phyloP scores from a whole-genome alignment of 2,113 vertebrate genomes.

The Microcebus jonahi region DNA sequence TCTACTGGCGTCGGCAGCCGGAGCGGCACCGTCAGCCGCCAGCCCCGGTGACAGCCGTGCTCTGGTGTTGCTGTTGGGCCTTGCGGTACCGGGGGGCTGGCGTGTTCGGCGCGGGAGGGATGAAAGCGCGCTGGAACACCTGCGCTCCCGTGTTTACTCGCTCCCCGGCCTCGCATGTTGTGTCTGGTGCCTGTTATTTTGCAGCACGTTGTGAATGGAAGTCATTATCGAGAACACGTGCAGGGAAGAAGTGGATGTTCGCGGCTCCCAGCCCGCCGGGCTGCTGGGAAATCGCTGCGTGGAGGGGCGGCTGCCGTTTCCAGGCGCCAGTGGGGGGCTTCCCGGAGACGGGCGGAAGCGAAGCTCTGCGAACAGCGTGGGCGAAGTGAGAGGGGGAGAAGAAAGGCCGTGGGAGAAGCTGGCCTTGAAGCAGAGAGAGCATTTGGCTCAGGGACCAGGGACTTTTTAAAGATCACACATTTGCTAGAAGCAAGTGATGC shows the following conservation, averaged over 20 bases:
- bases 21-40: slow-evolving; percentile 70
- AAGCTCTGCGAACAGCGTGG: not conserved
- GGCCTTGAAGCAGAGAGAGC: slow-evolving; percentile 65
- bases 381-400: slow-evolving; percentile 59
- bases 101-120: slow-evolving; percentile 80
- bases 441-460: not conserved
- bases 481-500: not conserved
- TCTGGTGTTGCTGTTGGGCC: slow-evolving; percentile 80
- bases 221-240: slow-evolving; percentile 77
- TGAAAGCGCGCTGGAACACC: slow-evolving; percentile 79
- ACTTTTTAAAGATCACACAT: not conserved
- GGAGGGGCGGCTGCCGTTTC: slow-evolving; percentile 66
- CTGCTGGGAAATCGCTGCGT: slow-evolving; percentile 68
- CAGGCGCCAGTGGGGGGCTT: slow-evolving; percentile 73
- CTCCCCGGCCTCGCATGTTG: slow-evolving; percentile 75
- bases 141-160: slow-evolving; percentile 76
- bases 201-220: slow-evolving; percentile 75
- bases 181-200: slow-evolving; percentile 75
- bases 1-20: slow-evolving; percentile 78
- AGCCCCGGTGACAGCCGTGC: slow-evolving; percentile 78
- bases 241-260: slow-evolving; percentile 75
- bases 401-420: slow-evolving; percentile 41
- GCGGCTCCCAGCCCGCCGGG: slow-evolving; percentile 79
- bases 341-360: slow-evolving; percentile 75
- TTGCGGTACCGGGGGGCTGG: slow-evolving; percentile 72